These are phyloP conservation scores for Drosophila multiciliata DNA, from an alignment of 2,888 invertebrate genomes.

Conservation along the genomic window DNA sequence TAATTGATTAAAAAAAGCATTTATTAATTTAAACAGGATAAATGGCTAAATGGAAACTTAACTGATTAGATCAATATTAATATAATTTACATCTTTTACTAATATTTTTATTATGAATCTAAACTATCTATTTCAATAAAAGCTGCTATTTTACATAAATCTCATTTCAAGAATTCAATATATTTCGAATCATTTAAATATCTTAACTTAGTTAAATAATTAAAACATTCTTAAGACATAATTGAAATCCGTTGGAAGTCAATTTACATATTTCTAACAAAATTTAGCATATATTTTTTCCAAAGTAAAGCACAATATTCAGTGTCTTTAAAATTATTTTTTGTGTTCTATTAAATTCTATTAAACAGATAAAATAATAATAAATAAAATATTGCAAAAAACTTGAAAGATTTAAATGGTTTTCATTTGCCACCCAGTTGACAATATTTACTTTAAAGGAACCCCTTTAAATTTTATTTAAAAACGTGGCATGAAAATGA, in stretches of 20 bases:
- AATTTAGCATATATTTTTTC: not conserved
- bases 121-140: not conserved
- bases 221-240: not conserved
- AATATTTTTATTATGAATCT: not conserved
- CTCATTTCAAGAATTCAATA: not conserved
- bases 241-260: not conserved
- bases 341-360: not conserved
- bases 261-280: not conserved
- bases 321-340: too few relatives aligned
- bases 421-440: not conserved
- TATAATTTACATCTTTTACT: not conserved
- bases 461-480: not conserved
- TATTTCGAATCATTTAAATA: not conserved
- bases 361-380: too few relatives aligned
- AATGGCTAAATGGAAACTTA: not conserved
- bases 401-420: not conserved
- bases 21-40: not conserved
- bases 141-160: not conserved
- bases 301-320: not conserved
- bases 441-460: not conserved
- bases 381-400: too few relatives aligned
- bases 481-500: conserved; percentile 4
- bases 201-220: not conserved
- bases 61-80: not conserved
- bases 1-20: not conserved